Percentiles rank a stretch among this genome's conserved stretches.
Conservation (phyloP, 1,140 invertebrate genomes). For the Samia ricini region DNA sequence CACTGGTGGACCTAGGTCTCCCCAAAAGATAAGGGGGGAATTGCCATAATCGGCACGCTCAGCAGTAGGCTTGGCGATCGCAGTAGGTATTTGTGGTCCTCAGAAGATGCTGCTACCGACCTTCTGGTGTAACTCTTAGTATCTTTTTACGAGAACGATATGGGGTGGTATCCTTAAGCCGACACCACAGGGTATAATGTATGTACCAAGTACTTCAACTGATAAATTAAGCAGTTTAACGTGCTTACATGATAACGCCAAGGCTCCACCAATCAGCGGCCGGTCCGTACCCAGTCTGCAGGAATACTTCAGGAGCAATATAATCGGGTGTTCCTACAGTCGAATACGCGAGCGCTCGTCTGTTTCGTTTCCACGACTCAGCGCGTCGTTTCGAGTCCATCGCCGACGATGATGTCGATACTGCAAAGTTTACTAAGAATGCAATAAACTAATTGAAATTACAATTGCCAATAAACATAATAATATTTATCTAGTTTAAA, state of each 20-base stretch:
- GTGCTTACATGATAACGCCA: conserved; percentile 95
- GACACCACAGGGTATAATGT: too few species aligned
- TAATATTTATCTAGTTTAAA: too few species aligned
- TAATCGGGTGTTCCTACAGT: conserved; percentile 99
- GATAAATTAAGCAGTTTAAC: neutral
- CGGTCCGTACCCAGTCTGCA: conserved; percentile 98
- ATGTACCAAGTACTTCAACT: too few species aligned
- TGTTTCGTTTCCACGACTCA: conserved; percentile 98
- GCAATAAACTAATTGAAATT: neutral
- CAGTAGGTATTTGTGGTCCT: too few species aligned
- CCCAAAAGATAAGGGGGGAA: too few species aligned
- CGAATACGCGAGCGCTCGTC: conserved; percentile 94
- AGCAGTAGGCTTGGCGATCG: too few species aligned
- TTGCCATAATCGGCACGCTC: too few species aligned
- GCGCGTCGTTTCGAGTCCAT: conserved; percentile 97
- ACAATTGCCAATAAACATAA: neutral
- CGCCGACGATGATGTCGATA: conserved; percentile 79
- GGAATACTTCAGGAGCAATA: conserved; percentile 98
- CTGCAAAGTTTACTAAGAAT: conserved; percentile 30
- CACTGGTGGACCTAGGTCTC: too few species aligned
- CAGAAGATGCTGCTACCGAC: too few species aligned
- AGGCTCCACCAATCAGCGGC: conserved; percentile 99
- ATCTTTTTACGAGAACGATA: too few species aligned
- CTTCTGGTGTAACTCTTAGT: too few species aligned
- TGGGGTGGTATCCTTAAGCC: too few species aligned